Base-by-base conservation (phyloP, 2,113 vertebrate genomes). In the Nibea albiflora region DNA sequence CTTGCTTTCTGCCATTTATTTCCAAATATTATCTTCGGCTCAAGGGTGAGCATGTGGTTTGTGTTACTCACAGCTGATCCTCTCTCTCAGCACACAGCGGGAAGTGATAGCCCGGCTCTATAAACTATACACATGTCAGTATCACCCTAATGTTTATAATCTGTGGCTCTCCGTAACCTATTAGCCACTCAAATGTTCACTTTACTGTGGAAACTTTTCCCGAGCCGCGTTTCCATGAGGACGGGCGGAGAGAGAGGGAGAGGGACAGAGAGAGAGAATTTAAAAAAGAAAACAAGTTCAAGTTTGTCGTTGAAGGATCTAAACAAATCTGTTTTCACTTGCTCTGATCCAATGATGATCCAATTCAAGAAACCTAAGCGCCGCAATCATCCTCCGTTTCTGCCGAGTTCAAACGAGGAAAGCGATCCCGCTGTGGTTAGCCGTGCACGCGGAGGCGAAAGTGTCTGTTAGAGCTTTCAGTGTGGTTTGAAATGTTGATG, bases 11-110 rank as follows among this genome's bases (percentile, higher is more conserved):
- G 81, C 58, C 80, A 76, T 78, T 84, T 82, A 69, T 83, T 85
- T 89, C 85, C 79, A 94, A 91, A 94, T 88, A 86, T 90, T 88
- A 89, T 88, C 80, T 73, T 81, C 58, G n/a, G 52, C 76, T 87
- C 61, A 81, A 88, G 85, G 78, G 76, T 64, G 65, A 89, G 81
- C 89, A 93, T 93, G 90, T 91, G 91, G 87, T 90, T 78, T 67
- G 64, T 85, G 83, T 93, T 89, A 82, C 80, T 86, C 65, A 69
- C 83, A 92, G 85, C 86, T 91, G 90, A 90, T 81, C 66, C 65
- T 62, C 70, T 50, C 53, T 64, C 70, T 81, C 49, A 17, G 57
- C 64, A n/a, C 73, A 35, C 70, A 85, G 80, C 22, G 8, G 78
- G 80, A 87, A 77, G 71, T 50, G 73, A 88, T 85, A 86, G 77